These are phyloP conservation scores for Charaxes varanes DNA, from an alignment of 1,140 invertebrate genomes.

Conservation along the genomic window DNA sequence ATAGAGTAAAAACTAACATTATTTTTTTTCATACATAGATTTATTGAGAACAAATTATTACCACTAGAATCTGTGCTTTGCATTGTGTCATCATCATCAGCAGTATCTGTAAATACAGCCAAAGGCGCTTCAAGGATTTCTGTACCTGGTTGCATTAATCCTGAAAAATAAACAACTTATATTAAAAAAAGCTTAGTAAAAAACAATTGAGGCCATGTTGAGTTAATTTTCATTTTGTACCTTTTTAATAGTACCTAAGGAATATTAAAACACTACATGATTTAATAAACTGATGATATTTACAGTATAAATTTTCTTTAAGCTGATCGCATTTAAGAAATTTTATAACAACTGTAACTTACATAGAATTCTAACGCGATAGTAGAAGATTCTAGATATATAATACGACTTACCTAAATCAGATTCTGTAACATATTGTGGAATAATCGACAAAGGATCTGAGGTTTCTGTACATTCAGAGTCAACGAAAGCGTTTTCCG, in stretches of 20 bases:
- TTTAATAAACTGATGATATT: too few species aligned
- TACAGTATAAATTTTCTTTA: too few species aligned
- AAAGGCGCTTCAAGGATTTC: slow-evolving; percentile 54
- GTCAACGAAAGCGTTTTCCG: slow-evolving; percentile 40
- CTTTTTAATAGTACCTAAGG: too few species aligned
- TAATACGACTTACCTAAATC: slow-evolving; percentile 51
- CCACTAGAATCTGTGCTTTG: slow-evolving; percentile 53
- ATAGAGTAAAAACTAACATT: too few species aligned
- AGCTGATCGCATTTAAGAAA: too few species aligned
- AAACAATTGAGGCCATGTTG: too few species aligned
- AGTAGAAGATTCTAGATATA: neutral
- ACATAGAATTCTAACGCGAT: neutral
- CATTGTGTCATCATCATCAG: slow-evolving; percentile 57
- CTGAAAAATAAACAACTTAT: slow-evolving; percentile 24
- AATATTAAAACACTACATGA: too few species aligned
- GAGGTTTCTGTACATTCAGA: slow-evolving; percentile 31
- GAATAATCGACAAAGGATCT: slow-evolving; percentile 56
- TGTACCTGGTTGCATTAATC: slow-evolving; percentile 52
- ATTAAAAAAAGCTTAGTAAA: too few species aligned
- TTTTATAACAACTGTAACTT: slow-evolving; percentile 5
- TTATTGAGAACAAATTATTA: slow-evolving; percentile 23
- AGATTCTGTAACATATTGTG: slow-evolving; percentile 62
- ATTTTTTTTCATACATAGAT: too few species aligned
- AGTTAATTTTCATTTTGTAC: too few species aligned
- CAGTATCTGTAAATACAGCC: slow-evolving; percentile 43